Conservation (phyloP, 2,797 vertebrate species). For the Forpus xanthops region DNA sequence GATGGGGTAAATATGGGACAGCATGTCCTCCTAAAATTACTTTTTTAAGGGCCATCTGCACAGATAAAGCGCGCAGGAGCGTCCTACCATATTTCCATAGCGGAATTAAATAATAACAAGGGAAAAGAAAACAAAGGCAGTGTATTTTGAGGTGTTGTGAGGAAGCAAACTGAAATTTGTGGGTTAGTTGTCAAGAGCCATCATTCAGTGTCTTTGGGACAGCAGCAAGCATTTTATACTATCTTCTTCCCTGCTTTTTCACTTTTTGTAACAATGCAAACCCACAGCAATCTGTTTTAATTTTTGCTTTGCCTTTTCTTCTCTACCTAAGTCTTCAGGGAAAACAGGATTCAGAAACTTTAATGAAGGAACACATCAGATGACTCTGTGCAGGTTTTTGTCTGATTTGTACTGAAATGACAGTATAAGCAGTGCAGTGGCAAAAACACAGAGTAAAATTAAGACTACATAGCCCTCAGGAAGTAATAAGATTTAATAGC, state of each 20-base stretch:
- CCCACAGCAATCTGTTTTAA: neutral
- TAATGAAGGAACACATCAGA: neutral
- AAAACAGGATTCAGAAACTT: neutral
- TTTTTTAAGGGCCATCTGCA: neutral
- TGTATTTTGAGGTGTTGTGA: neutral
- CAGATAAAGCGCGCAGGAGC: neutral
- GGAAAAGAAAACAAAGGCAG: neutral
- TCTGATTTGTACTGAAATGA: neutral
- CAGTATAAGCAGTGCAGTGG: neutral
- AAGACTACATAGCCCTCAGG: neutral
- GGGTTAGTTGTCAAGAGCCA: neutral
- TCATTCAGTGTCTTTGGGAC: neutral
- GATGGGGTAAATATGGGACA: neutral
- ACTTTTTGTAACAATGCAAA: neutral
- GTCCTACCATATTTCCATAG: neutral
- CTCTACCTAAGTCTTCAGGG: neutral
- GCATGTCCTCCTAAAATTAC: neutral
- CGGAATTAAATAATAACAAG: neutral
- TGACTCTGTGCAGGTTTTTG: neutral
- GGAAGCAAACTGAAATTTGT: neutral
- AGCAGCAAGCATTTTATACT: neutral
- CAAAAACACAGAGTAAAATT: neutral
- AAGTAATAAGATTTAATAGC: slow-evolving; percentile 38
- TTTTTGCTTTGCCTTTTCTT: neutral
- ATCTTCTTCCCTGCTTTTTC: neutral